A percentile compares a stretch with the other conserved stretches of the same genome.
Conservation (phyloP, 2,113 vertebrate genomes). For the Dendrocopos noguchii region DNA sequence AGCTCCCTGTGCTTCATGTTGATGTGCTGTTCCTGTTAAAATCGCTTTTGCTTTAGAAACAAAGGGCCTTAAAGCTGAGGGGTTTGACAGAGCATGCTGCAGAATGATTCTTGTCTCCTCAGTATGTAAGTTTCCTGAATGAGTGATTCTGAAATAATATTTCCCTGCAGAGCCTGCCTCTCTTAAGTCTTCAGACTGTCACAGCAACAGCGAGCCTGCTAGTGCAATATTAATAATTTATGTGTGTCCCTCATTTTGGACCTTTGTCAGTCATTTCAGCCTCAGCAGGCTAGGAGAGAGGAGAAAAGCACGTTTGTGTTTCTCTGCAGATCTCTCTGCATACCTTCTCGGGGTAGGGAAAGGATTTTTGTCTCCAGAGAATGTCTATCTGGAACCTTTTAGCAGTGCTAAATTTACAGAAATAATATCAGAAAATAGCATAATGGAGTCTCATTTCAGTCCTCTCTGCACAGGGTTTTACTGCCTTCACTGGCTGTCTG, state of each 20-base stretch:
- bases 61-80: conserved; percentile 21
- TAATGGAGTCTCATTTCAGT: conserved; percentile 28
- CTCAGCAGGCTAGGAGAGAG: conserved; percentile 6
- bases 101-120: conserved; percentile 30
- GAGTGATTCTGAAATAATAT: conserved; percentile 48
- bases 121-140: conserved; percentile 42
- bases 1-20: background rate
- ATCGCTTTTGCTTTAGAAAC: conserved; percentile 30
- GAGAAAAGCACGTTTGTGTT: background rate
- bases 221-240: conserved; percentile 35
- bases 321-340: conserved; percentile 24
- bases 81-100: conserved; percentile 2
- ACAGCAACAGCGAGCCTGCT: conserved; percentile 12
- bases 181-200: conserved; percentile 23
- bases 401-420: conserved; percentile 45
- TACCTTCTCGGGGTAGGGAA: conserved; percentile 19
- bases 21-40: conserved; percentile 42
- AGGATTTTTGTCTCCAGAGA: conserved; percentile 30
- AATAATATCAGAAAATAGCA: conserved; percentile 45
- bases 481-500: background rate
- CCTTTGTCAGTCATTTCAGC: conserved; percentile 49
- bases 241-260: conserved; percentile 39
- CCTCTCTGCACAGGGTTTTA: background rate
- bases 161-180: conserved; percentile 38
- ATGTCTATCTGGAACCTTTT: conserved; percentile 40